Percentiles rank a stretch among this genome's conserved stretches.
Conservation (phyloP, 2,888 invertebrate genomes). For the Perithous albicinctus region DNA sequence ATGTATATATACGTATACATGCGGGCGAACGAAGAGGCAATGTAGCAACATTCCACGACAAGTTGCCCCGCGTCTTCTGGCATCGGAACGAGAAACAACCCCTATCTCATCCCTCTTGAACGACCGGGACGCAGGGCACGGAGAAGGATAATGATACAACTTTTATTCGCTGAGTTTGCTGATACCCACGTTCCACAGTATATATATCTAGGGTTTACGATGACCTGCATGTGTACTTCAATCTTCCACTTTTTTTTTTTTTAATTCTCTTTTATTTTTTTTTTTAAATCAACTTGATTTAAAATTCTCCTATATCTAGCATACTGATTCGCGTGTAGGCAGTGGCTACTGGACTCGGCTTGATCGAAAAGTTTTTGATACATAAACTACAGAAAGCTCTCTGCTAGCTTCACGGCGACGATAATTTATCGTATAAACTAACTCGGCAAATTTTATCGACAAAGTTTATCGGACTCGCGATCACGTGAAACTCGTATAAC, state of each 20-base stretch:
- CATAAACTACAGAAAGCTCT: conserved; percentile 1
- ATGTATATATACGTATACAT: neutral
- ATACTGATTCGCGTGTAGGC: neutral
- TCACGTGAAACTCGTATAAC: neutral
- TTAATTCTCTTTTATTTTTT: no score
- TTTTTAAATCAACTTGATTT: conserved; percentile 11
- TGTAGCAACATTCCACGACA: neutral
- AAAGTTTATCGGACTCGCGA: conserved; percentile 21
- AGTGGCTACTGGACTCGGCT: neutral
- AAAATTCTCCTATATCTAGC: neutral
- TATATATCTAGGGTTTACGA: conserved; percentile 26
- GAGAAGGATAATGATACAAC: conserved; percentile 44
- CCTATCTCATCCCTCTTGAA: conserved; percentile 29
- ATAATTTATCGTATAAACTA: conserved; percentile 14
- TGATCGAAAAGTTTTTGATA: conserved; percentile 19
- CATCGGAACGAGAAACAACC: conserved; percentile 39
- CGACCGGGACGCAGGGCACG: neutral
- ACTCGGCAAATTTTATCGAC: conserved; percentile 23
- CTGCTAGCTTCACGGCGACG: neutral
- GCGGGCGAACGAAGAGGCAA: neutral
- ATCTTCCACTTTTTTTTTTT: conserved; percentile 11
- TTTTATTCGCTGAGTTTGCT: conserved; percentile 52
- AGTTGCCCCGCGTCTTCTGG: neutral
- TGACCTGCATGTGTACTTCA: conserved; percentile 13
- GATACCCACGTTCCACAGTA: conserved; percentile 29